Evolutionary conservation across 1,140 invertebrate species (phyloP), one percentile per base, ranked within the genome.

Genomic region (Hydropsyche tenuis): DNA sequence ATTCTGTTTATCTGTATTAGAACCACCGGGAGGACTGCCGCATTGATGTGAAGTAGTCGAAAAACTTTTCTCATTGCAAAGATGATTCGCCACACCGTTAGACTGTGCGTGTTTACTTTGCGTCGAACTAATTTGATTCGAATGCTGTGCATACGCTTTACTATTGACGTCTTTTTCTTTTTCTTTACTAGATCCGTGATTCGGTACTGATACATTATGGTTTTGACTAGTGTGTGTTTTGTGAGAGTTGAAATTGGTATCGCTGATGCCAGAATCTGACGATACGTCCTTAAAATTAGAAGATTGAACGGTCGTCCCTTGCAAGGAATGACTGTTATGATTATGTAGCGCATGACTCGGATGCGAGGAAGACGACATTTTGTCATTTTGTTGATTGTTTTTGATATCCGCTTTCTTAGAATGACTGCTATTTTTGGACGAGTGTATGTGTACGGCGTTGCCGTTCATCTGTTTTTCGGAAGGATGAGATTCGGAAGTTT

Each of bases 191-290:
- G 66, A 53, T n/a, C 75, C 73, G 51, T 69, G 73, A 43, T 25
- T 69, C 18, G 62, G 71, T 62, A 18, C 72, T 72, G 69, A 78
- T 45, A 69, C 22, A 60, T 78, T 75, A 63, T 81, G 78, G 14
- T 80, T 80, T 60, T 78, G 78, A 60, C 72, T 78, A 69, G 81
- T 80, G 73, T 81, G 78, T 43, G 78, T 80, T 74, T 80, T 82
- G 25, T 78, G 74, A n/a, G 69, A 60, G 22, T 72, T 78, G 1
- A 23, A 63, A 18, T 53, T 20, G 18, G 79, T 78, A 25, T 78
- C 75, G 75, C 80, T 73, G 9, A 80, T 79, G 75, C 80, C 81
- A 79, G 81, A 80, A 75, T 81, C 78, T 25, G 48, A 23, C 27
- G 68, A 30, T 30, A 56, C 25, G 37, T 70, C 68, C 68, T 70